Conservation (phyloP, 2,888 invertebrate genomes). For the Vanessa cardui region DNA sequence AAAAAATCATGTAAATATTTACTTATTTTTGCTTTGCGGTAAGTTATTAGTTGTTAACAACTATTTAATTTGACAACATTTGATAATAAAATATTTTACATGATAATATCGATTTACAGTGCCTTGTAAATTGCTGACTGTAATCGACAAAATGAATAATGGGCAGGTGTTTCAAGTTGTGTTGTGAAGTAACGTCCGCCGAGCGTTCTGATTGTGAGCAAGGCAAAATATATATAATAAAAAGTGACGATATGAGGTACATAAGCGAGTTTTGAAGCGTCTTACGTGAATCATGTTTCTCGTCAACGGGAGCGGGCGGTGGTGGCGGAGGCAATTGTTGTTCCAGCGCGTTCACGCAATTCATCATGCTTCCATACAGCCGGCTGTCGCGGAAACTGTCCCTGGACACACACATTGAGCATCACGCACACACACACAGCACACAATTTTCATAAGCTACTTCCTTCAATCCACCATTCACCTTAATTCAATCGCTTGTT, state of each 20-base stretch:
- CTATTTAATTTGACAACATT: neutral
- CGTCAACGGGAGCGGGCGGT: conserved; percentile 76
- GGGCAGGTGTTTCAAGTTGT: conserved; percentile 16
- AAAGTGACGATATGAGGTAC: conserved; percentile 23
- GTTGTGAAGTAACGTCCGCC: conserved; percentile 18
- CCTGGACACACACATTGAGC: conserved; percentile 75
- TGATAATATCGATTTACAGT: conserved; percentile 15
- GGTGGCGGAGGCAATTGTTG: conserved; percentile 91
- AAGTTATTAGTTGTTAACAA: neutral
- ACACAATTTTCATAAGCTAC: neutral
- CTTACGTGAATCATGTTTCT: conserved; percentile 80
- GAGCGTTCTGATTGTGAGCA: conserved; percentile 11
- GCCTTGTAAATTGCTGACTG: conserved; percentile 14
- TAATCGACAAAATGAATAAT: conserved; percentile 20
- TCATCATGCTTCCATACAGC: conserved; percentile 97
- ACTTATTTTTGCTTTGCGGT: too few species aligned
- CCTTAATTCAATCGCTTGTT: neutral
- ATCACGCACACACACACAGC: conserved; percentile 32
- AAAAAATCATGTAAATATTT: too few species aligned
- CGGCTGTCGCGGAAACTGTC: conserved; percentile 95
- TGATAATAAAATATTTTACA: conserved; percentile 8
- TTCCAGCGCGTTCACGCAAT: conserved; percentile 96
- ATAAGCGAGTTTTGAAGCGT: conserved; percentile 34
- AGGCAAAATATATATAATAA: conserved; percentile 7
- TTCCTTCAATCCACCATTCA: neutral